Conservation (phyloP, 92 coral and sea anemone genomes). For the Muricea muricata region DNA sequence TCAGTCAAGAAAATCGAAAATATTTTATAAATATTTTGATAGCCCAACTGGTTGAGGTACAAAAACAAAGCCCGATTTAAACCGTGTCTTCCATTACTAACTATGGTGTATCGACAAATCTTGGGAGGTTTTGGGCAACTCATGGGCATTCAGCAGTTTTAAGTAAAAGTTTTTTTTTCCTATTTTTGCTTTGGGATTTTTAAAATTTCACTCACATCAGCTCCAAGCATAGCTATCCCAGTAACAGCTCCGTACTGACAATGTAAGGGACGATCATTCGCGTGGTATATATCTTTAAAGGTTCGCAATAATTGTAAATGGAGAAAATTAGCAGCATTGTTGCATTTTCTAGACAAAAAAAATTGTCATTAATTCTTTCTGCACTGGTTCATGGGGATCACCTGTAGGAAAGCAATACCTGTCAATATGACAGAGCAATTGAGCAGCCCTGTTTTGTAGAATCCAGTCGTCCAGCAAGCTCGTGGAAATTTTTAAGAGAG, state of each 20-base stretch:
- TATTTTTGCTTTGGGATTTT: too few relatives aligned
- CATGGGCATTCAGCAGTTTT: too few relatives aligned
- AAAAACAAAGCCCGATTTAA: too few relatives aligned
- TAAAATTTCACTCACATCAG: slow-evolving; percentile 68
- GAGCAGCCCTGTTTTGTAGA: slow-evolving; percentile 85
- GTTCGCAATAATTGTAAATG: slow-evolving; percentile 91
- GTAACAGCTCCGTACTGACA: slow-evolving; percentile 97
- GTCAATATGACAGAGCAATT: slow-evolving; percentile 81
- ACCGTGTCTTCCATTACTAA: too few relatives aligned
- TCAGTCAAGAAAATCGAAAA: slow-evolving; percentile 20
- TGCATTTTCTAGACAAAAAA: slow-evolving; percentile 75
- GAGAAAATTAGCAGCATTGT: slow-evolving; percentile 88
- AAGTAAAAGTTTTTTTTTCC: too few relatives aligned
- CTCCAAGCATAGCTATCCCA: slow-evolving; percentile 87
- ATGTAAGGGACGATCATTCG: slow-evolving; percentile 85
- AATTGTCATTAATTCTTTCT: too few relatives aligned
- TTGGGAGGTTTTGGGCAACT: too few relatives aligned
- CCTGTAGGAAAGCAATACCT: too few relatives aligned
- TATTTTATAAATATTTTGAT: too few relatives aligned
- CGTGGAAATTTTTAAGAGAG: neutral
- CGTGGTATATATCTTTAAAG: slow-evolving; percentile 82
- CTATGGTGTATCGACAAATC: too few relatives aligned
- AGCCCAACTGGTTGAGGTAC: too few relatives aligned
- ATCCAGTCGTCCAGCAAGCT: slow-evolving; percentile 80
- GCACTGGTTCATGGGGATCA: too few relatives aligned